Evolutionary conservation across 2,797 vertebrate species (phyloP).

Genomic region (Pelodytes ibericus): DNA sequence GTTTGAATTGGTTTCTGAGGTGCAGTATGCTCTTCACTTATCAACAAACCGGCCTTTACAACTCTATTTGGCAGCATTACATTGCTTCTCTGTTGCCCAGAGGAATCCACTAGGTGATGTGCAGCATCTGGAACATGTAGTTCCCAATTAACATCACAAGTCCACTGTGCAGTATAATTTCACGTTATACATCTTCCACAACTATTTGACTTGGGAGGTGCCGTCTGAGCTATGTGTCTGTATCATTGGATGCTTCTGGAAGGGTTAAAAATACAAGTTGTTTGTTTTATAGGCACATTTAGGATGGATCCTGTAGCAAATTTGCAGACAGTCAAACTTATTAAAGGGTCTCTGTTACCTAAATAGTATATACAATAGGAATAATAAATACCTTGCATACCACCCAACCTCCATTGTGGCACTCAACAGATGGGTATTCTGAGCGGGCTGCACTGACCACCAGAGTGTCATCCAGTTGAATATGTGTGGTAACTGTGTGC

Average conservation of each 20-base stretch:
- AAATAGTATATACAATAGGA: too few relatives aligned
- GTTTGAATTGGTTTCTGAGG: constrained; percentile 63
- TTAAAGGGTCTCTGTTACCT: too few relatives aligned
- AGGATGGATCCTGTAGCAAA: too few relatives aligned
- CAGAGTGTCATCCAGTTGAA: too few relatives aligned
- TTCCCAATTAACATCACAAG: constrained; percentile 77
- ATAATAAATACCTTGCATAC: too few relatives aligned
- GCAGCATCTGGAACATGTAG: constrained; percentile 75
- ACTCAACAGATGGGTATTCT: too few relatives aligned
- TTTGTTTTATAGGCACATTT: too few relatives aligned
- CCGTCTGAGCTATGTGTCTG: not conserved
- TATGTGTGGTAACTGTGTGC: too few relatives aligned
- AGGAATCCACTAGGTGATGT: constrained; percentile 69
- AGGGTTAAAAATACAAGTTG: not conserved
- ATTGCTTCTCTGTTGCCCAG: constrained; percentile 63
- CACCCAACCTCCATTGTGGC: too few relatives aligned
- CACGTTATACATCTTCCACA: constrained; percentile 60
- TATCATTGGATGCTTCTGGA: not conserved
- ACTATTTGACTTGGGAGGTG: not conserved
- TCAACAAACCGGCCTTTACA: constrained; percentile 60
- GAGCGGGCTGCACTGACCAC: too few relatives aligned
- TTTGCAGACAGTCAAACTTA: too few relatives aligned
- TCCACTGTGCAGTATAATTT: constrained; percentile 66
- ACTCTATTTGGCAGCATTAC: constrained; percentile 67
- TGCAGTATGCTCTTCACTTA: constrained; percentile 58